phyloP scores from a whole-genome alignment of 1,140 invertebrate species.

The Drosophila mayri region DNA sequence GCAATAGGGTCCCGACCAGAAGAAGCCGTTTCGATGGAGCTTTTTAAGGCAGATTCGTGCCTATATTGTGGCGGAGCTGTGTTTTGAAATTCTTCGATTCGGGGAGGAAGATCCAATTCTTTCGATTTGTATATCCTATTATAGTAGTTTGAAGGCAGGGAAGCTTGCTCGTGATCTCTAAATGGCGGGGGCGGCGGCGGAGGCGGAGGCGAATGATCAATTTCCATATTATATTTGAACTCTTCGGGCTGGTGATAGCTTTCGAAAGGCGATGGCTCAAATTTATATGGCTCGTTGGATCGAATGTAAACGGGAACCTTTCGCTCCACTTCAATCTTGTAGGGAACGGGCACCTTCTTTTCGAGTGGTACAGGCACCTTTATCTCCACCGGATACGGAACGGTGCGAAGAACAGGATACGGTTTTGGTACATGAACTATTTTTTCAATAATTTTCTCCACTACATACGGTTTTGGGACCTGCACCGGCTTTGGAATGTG shows the following conservation, averaged over 20 bases:
- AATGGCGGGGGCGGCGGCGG: neutral
- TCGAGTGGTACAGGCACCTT: slow-evolving; percentile 86
- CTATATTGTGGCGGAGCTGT: slow-evolving; percentile 3
- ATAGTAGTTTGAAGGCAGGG: slow-evolving; percentile 18
- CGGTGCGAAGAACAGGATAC: slow-evolving; percentile 86
- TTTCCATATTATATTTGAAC: slow-evolving; percentile 28
- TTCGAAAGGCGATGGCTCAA: slow-evolving; percentile 42
- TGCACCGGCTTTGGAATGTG: slow-evolving; percentile 79
- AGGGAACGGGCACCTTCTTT: slow-evolving; percentile 86
- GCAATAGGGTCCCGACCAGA: slow-evolving; percentile 44
- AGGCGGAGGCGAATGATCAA: slow-evolving; percentile 13
- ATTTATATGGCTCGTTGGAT: slow-evolving; percentile 64
- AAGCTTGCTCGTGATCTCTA: slow-evolving; percentile 17
- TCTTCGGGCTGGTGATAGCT: slow-evolving; percentile 25
- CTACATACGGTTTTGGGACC: slow-evolving; percentile 56
- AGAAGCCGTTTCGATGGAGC: slow-evolving; percentile 35
- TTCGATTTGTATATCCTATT: slow-evolving; percentile 27
- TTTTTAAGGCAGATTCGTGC: slow-evolving; percentile 11
- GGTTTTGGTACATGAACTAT: slow-evolving; percentile 85
- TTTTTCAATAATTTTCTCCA: slow-evolving; percentile 67
- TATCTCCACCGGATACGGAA: slow-evolving; percentile 85
- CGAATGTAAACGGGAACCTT: slow-evolving; percentile 84
- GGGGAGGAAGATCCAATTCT: neutral
- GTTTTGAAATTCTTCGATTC: slow-evolving; percentile 17
- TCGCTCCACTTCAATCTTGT: slow-evolving; percentile 86